These are phyloP conservation scores for Scaptodrosophila lebanonensis DNA, from an alignment of 1,140 invertebrate species.

Conservation along the genomic window DNA sequence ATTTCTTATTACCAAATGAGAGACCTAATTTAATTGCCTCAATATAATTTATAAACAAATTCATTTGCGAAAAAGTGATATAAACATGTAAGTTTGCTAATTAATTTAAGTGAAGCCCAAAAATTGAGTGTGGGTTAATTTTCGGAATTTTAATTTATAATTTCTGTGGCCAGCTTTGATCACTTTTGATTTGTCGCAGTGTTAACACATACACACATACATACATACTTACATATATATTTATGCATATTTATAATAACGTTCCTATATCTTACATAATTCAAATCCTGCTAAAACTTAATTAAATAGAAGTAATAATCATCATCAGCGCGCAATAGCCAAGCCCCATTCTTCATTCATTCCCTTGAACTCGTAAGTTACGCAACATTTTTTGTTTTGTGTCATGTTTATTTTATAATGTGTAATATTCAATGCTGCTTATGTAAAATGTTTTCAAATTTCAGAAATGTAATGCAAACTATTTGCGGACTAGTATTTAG, in stretches of 20 bases:
- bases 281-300: conserved; percentile 29
- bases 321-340: conserved; percentile 19
- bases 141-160: conserved; percentile 67
- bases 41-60: conserved; percentile 66
- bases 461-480: no score
- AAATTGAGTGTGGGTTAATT: conserved; percentile 51
- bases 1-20: conserved; percentile 33
- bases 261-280: no score
- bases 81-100: conserved; percentile 71
- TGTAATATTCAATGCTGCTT: conserved; percentile 42
- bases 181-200: conserved; percentile 32
- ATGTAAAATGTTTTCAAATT: conserved; percentile 48
- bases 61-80: conserved; percentile 72
- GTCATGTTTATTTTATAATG: conserved; percentile 7
- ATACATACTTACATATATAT: no score
- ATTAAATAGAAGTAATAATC: conserved; percentile 19
- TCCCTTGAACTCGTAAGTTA: conserved; percentile 22
- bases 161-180: conserved; percentile 49
- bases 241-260: conserved; percentile 36
- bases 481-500: no score
- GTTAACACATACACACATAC: conserved; percentile 19
- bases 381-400: conserved; percentile 10
- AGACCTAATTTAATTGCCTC: conserved; percentile 56
- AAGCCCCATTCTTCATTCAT: conserved; percentile 11
- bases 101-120: conserved; percentile 52